Evolutionary conservation across 2,888 invertebrate species (phyloP), one percentile per base, ranked within the genome.

Genomic region (Cheilosia impressa): DNA sequence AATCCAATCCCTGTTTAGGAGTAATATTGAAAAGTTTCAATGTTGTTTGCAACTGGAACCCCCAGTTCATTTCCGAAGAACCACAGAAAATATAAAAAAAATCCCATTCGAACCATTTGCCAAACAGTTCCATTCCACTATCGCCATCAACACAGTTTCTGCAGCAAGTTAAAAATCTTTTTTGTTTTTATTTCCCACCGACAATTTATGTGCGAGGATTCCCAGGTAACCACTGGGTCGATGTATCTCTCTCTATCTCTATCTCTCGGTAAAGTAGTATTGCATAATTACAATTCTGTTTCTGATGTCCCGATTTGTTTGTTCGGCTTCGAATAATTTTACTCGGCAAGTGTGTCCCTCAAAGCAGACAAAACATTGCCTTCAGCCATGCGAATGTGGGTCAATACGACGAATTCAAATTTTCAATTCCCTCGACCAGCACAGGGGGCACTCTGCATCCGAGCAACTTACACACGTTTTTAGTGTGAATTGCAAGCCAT

Each of bases 151-250:
- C 75, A 69, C 45, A 63, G 65, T 76, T 81, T 75, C 53, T 6
- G 27, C 63, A 79, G 7, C 41, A 31, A 31, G n/a, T 34, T 31
- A 10, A 13, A 69, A 71, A 75, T 19, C 10, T 38, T 69, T 69
- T 31, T 38, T 69, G 69, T 69, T 81, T 22, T 52, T 31, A 73
- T 68, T 81, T 81, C 55, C 34, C 57, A 69, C 45, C 43, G 71
- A 58, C 76, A 71, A 82, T 76, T 76, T 76, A 82, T 82, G 76
- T 80, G 80, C 27, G 81, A 76, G 50, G 52, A 68, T 75, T 76
- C 81, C 81, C 81, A 72, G 34, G 65, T 71, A 60, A 34, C 71
- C 41, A 17, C 4, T 38, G 24, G 15, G 5, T 34, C 34, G 31
- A 6, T 50, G 17, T 13, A 9, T n/a, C 9, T 19, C 10, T 27